Percentiles rank a stretch among this genome's conserved stretches.
Conservation (phyloP, 2,888 invertebrate genomes). For the Drosophila macrothrix region DNA sequence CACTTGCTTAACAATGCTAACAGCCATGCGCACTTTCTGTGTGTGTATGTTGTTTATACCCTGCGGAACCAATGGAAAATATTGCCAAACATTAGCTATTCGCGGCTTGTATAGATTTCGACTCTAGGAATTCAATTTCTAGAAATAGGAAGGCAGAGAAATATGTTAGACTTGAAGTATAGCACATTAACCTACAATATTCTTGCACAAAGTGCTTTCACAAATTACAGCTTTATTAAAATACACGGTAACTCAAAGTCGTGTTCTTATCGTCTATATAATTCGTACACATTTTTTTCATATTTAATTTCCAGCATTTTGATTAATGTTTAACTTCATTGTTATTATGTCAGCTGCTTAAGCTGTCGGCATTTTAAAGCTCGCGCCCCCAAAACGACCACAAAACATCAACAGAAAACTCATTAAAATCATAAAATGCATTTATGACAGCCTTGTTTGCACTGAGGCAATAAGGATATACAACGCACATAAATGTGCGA, state of each 20-base stretch:
- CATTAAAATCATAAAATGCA: conserved; percentile 81
- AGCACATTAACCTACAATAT: neutral
- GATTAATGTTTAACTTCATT: conserved; percentile 61
- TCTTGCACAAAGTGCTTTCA: neutral
- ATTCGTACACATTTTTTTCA: neutral
- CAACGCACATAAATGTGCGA: neutral
- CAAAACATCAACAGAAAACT: conserved; percentile 77
- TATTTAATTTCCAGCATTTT: conserved; percentile 27
- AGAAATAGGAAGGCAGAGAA: neutral
- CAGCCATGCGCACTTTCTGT: conserved; percentile 1
- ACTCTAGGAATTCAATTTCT: neutral
- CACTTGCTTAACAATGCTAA: conserved; percentile 65
- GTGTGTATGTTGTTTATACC: conserved; percentile 6
- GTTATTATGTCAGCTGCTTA: conserved; percentile 47
- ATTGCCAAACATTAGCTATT: no score
- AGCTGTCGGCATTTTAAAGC: conserved; percentile 39
- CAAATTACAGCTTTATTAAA: neutral
- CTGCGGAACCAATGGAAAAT: neutral
- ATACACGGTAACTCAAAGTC: neutral
- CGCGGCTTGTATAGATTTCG: neutral
- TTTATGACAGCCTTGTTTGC: conserved; percentile 77
- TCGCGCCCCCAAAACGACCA: conserved; percentile 7
- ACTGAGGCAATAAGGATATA: conserved; percentile 69
- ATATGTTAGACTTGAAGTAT: neutral
- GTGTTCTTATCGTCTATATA: rapidly evolving